phyloP scores from a whole-genome alignment of 2,888 invertebrate genomes.

The Drosophila monieri region DNA sequence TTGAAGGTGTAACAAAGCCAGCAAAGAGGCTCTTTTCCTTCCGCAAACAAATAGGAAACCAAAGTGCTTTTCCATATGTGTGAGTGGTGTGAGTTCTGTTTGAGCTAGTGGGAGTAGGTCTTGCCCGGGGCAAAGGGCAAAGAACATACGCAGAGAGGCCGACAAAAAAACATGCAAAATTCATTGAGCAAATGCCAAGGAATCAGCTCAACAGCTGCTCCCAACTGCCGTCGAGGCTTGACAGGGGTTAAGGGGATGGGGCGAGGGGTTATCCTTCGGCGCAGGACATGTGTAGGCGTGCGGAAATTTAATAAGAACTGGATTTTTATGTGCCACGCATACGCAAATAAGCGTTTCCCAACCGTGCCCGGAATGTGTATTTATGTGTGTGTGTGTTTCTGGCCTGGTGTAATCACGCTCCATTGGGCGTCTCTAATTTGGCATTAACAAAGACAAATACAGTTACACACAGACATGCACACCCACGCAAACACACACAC shows the following conservation, averaged over 20 bases:
- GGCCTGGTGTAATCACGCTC: constrained; percentile 37
- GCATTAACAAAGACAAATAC: constrained; percentile 40
- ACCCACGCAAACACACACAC: not conserved
- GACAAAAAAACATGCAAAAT: constrained; percentile 62
- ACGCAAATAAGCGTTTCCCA: constrained; percentile 47
- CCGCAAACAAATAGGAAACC: constrained; percentile 56
- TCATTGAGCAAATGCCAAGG: constrained; percentile 56
- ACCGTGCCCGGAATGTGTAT: constrained; percentile 41
- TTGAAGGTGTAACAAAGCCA: constrained; percentile 58
- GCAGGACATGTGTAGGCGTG: constrained; percentile 63
- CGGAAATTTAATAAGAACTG: constrained; percentile 77
- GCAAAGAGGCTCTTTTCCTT: constrained; percentile 11
- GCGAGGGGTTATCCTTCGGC: constrained; percentile 12
- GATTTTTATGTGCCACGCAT: constrained; percentile 73
- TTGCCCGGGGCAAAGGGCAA: constrained; percentile 44
- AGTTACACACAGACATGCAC: constrained; percentile 23
- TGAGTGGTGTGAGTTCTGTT: constrained; percentile 20
- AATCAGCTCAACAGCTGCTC: constrained; percentile 43
- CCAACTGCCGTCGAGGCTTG: constrained; percentile 8
- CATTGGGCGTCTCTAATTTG: constrained; percentile 63
- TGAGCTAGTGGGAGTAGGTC: constrained; percentile 11
- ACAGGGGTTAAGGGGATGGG: not conserved
- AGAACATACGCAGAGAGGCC: constrained; percentile 50
- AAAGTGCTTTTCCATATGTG: constrained; percentile 42
- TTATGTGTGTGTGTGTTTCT: constrained; percentile 18